phyloP scores from a whole-genome alignment of 2,797 vertebrate genomes.

The Lateolabrax maculatus region DNA sequence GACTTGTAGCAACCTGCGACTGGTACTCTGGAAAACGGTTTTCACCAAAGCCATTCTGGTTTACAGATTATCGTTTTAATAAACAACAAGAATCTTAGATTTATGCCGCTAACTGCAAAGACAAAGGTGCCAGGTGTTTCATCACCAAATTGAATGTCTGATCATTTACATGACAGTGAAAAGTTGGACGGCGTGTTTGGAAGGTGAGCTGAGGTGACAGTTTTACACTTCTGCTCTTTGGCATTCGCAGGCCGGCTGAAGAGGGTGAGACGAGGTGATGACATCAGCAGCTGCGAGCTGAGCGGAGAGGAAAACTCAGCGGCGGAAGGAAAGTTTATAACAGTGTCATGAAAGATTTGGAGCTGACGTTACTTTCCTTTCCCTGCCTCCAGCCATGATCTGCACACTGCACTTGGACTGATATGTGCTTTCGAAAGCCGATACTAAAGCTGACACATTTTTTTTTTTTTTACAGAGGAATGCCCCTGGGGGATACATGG shows the following conservation, averaged over 20 bases:
- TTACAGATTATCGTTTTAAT: constrained; percentile 21
- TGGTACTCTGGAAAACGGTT: constrained; percentile 27
- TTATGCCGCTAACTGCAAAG: not conserved
- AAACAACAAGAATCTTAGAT: constrained; percentile 11
- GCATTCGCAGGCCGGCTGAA: not conserved
- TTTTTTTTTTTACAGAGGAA: not conserved
- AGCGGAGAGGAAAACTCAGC: constrained; percentile 37
- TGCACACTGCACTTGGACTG: not conserved
- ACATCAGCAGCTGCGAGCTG: constrained; percentile 47
- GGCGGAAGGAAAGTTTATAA: constrained; percentile 50
- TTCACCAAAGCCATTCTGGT: constrained; percentile 21
- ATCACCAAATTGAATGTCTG: too few relatives aligned
- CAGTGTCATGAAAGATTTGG: constrained; percentile 52
- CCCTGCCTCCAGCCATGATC: constrained; percentile 54
- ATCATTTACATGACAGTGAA: not conserved
- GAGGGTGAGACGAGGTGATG: constrained; percentile 51
- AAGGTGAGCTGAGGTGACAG: constrained; percentile 36
- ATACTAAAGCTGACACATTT: not conserved
- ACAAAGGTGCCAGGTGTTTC: not conserved
- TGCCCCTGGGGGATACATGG: too few relatives aligned
- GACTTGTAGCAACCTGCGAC: constrained; percentile 73
- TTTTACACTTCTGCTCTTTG: constrained; percentile 8
- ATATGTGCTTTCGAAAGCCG: constrained; percentile 23
- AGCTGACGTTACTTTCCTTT: constrained; percentile 57
- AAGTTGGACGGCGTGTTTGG: not conserved